phyloP scores from a whole-genome alignment of 2,797 vertebrate species.

The Podargus strigoides region DNA sequence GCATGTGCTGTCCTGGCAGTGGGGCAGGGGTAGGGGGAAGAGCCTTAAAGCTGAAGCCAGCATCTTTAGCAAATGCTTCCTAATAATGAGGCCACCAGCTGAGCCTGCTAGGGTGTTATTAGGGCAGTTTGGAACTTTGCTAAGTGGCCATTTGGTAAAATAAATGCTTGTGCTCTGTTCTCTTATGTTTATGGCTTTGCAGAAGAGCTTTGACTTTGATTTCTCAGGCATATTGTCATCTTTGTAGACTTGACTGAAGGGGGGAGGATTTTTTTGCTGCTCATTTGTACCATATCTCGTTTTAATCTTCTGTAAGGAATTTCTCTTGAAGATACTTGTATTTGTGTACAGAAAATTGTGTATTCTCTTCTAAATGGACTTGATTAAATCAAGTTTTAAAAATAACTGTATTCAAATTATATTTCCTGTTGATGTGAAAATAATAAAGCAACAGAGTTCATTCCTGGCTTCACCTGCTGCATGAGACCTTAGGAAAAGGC shows the following conservation, averaged over 20 bases:
- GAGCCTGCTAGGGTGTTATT: not conserved
- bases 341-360: not conserved
- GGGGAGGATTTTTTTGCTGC: not conserved
- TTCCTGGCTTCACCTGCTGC: not conserved
- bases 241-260: not conserved
- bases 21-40: not conserved
- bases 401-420: not conserved
- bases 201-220: not conserved
- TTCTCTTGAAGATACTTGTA: not conserved
- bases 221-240: not conserved
- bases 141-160: not conserved
- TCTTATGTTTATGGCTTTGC: not conserved
- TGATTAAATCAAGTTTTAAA: constrained; percentile 15
- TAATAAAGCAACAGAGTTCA: constrained; percentile 32
- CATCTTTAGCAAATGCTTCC: not conserved
- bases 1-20: rapidly evolving
- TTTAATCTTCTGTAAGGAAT: not conserved
- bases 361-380: not conserved
- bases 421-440: constrained; percentile 11
- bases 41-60: not conserved
- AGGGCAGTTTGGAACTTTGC: not conserved
- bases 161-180: not conserved
- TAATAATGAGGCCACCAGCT: not conserved
- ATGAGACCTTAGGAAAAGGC: not conserved
- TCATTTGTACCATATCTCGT: not conserved